These are phyloP conservation scores for Panzeria rudis DNA, from an alignment of 2,888 invertebrate genomes.

Conservation along the genomic window DNA sequence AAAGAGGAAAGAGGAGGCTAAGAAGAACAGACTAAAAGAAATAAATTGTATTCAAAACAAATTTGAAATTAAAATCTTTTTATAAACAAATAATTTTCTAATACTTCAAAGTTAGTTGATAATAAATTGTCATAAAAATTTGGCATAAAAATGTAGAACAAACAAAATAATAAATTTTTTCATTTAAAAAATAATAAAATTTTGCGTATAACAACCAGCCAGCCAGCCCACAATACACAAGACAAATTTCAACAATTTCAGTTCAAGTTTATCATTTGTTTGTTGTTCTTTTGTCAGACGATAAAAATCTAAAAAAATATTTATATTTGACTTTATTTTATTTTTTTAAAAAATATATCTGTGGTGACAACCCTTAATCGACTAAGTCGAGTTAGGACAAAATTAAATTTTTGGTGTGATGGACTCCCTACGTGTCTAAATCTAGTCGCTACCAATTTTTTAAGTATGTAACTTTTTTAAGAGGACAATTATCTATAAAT, in stretches of 20 bases:
- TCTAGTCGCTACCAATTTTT: too few species aligned
- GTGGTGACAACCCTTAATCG: too few species aligned
- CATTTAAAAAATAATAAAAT: constrained; percentile 9
- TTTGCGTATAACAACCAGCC: not conserved
- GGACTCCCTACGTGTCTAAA: too few species aligned
- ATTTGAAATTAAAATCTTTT: constrained; percentile 12
- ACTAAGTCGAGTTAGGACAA: too few species aligned
- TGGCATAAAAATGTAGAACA: constrained; percentile 18
- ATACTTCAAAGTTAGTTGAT: not conserved
- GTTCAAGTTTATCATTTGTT: constrained; percentile 62
- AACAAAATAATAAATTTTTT: constrained; percentile 13
- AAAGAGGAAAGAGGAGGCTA: constrained; percentile 6
- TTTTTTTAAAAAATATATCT: too few species aligned
- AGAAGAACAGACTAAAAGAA: not conserved
- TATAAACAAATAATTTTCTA: constrained; percentile 22
- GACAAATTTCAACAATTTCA: constrained; percentile 30
- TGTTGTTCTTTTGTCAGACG: constrained; percentile 27
- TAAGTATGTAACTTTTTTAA: too few species aligned
- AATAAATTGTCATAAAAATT: not conserved
- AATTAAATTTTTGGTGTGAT: too few species aligned
- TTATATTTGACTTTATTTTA: constrained; percentile 1
- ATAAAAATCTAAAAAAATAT: constrained; percentile 13
- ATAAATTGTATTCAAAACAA: not conserved
- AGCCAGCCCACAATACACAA: constrained; percentile 16
- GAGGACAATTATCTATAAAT: too few species aligned